phyloP scores from a whole-genome alignment of 2,888 invertebrate species.

The Melangyna quadrimaculata region DNA sequence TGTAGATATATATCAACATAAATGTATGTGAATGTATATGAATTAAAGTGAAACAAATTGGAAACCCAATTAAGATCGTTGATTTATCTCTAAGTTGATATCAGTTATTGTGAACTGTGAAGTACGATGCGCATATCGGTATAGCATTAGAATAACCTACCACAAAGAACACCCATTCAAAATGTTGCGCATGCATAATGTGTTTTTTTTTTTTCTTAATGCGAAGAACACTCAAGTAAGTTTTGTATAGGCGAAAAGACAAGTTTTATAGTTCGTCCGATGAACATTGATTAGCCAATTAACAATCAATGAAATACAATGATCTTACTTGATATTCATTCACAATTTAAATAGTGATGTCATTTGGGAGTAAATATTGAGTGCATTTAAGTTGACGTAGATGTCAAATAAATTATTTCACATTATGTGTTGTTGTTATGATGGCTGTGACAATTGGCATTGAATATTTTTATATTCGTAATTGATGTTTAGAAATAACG shows the following conservation, averaged over 20 bases:
- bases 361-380: constrained; percentile 27
- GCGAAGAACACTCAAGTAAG: background rate
- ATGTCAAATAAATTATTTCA: constrained; percentile 13
- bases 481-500: background rate
- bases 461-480: background rate
- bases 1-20: too few relatives aligned
- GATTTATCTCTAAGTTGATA: constrained; percentile 23
- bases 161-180: constrained; percentile 35
- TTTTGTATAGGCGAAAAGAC: background rate
- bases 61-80: constrained; percentile 39
- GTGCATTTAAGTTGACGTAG: constrained; percentile 31
- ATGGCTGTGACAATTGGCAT: background rate
- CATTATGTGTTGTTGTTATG: too few relatives aligned
- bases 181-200: constrained; percentile 12
- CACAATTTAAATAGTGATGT: constrained; percentile 38
- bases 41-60: constrained; percentile 44
- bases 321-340: constrained; percentile 43
- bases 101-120: background rate
- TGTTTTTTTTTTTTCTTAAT: background rate
- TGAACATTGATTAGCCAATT: constrained; percentile 54
- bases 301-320: constrained; percentile 45
- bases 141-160: background rate
- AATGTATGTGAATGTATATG: too few relatives aligned
- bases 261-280: constrained; percentile 11
- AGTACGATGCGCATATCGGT: background rate